A percentile compares a stretch with the other conserved stretches of the same genome.
phyloP scores from a whole-genome alignment of 2,888 invertebrate species.

The Phyllotreta cruciferae region DNA sequence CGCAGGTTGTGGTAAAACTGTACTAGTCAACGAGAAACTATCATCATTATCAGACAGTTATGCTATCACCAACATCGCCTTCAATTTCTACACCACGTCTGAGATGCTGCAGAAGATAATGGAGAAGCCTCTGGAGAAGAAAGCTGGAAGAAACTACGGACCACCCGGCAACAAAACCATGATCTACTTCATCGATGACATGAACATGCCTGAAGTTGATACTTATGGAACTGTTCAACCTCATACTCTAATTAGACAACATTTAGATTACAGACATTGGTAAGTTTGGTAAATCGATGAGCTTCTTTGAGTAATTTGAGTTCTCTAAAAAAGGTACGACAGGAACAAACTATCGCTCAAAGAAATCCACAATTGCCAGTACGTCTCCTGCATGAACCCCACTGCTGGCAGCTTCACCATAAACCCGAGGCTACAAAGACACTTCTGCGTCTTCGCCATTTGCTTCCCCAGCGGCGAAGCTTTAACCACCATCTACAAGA shows the following conservation, averaged over 20 bases:
- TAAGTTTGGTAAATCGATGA: constrained; percentile 10
- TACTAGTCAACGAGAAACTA: constrained; percentile 75
- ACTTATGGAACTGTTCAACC: constrained; percentile 95
- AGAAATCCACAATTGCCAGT: constrained; percentile 96
- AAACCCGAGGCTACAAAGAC: constrained; percentile 90
- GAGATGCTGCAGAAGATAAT: constrained; percentile 92
- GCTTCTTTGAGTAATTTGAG: not conserved
- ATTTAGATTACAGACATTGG: constrained; percentile 96
- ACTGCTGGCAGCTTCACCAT: constrained; percentile 97
- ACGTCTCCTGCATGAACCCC: constrained; percentile 97
- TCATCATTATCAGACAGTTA: constrained; percentile 82
- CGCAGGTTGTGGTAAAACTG: constrained; percentile 94
- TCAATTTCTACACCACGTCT: constrained; percentile 95
- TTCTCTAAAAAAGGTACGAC: constrained; percentile 66
- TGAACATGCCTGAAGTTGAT: constrained; percentile 96
- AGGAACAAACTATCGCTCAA: constrained; percentile 86
- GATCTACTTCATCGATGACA: constrained; percentile 95
- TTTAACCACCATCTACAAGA: constrained; percentile 85
- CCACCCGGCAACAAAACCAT: constrained; percentile 94
- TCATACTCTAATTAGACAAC: constrained; percentile 93
- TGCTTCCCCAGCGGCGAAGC: constrained; percentile 81
- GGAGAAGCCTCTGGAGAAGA: constrained; percentile 95
- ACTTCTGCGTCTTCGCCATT: constrained; percentile 88
- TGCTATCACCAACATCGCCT: constrained; percentile 89
- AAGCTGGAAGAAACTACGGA: constrained; percentile 92